Percentiles rank a stretch among this genome's conserved stretches.
These are phyloP conservation scores for Porites divaricata DNA, from an alignment of 92 coral and sea anemone genomes.

Conservation along the genomic window DNA sequence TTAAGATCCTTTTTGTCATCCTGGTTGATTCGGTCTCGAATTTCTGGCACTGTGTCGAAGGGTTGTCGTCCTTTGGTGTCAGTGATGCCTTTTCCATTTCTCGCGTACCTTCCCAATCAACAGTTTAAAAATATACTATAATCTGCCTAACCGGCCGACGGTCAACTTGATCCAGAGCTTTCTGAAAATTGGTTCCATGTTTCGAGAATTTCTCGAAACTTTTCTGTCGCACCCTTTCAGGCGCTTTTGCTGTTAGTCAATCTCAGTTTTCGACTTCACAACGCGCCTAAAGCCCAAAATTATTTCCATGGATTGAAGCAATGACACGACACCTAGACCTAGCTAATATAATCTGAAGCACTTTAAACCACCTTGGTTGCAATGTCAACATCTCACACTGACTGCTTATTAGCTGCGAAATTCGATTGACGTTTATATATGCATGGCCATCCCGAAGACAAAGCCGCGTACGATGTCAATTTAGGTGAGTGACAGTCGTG, in stretches of 20 bases:
- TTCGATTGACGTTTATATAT: constrained; percentile 42
- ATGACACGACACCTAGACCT: constrained; percentile 7
- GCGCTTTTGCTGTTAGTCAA: too few relatives aligned
- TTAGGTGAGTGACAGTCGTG: constrained; percentile 19
- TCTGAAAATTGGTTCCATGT: too few relatives aligned
- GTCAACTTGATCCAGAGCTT: not conserved
- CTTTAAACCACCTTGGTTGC: constrained; percentile 41
- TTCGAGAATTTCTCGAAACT: not conserved
- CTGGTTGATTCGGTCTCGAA: constrained; percentile 18
- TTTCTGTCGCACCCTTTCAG: not conserved
- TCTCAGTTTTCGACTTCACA: not conserved
- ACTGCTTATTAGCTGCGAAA: constrained; percentile 40
- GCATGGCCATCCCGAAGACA: constrained; percentile 13
- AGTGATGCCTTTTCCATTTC: constrained; percentile 2
- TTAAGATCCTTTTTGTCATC: constrained; percentile 27
- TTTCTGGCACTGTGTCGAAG: constrained; percentile 36
- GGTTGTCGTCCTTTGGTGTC: not conserved
- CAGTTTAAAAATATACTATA: not conserved
- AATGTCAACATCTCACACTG: constrained; percentile 41
- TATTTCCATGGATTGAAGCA: not conserved
- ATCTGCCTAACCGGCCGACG: not conserved
- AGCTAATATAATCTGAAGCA: constrained; percentile 39
- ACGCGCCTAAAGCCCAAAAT: constrained; percentile 6
- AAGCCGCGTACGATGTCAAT: constrained; percentile 28
- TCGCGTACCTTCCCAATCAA: not conserved